A percentile compares a stretch with the other conserved stretches of the same genome.
phyloP scores from a whole-genome alignment of 64 coral and sea anemone genomes.

The Platygyra sinensis region DNA sequence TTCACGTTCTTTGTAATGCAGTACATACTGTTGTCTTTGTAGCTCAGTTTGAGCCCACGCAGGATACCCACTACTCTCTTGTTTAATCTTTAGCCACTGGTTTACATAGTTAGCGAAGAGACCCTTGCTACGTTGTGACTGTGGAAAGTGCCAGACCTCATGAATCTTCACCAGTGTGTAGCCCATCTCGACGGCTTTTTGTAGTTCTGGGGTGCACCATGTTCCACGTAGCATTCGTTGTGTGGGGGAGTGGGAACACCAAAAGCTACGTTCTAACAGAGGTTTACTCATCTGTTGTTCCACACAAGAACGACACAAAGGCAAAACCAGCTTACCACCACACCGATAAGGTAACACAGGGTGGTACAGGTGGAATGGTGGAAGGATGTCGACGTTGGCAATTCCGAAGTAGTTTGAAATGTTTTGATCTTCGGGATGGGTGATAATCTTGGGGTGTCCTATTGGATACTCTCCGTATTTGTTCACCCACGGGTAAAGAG shows the following conservation, averaged over 20 bases:
- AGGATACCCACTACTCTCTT: background rate
- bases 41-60: background rate
- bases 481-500: no score
- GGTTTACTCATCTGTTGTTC: background rate
- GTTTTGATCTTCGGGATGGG: no score
- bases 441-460: background rate
- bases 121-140: no score
- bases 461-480: constrained; percentile 10
- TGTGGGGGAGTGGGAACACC: background rate
- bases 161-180: background rate
- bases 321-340: no score
- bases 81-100: background rate
- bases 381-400: background rate
- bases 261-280: background rate
- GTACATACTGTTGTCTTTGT: background rate
- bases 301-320: constrained; percentile 15
- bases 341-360: constrained; percentile 40
- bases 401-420: background rate
- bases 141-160: constrained; percentile 7
- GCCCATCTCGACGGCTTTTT: background rate
- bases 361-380: background rate
- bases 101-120: background rate
- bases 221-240: constrained; percentile 8
- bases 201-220: constrained; percentile 29
- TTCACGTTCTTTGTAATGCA: background rate